Evolutionary conservation across 2,797 vertebrate genomes (phyloP), one percentile per base, ranked within the genome.

Genomic region (Darevskia mixta): DNA sequence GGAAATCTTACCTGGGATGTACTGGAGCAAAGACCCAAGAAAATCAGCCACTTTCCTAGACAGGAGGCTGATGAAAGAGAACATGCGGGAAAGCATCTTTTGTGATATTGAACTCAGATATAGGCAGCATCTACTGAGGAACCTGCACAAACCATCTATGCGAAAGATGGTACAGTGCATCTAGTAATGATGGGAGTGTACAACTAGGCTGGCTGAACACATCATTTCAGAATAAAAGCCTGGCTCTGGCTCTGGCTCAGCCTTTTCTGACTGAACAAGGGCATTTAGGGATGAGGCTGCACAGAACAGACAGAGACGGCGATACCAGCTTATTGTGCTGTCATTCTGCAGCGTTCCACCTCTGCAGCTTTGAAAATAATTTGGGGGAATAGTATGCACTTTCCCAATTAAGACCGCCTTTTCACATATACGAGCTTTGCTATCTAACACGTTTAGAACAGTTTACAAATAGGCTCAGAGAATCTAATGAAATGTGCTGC

Each of bases 191-290:
- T 35, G 90, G 76, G 58, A 13, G 1, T 1, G 41, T 1, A 35
- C 77, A n/a, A 11, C 55, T 49, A 89, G 29, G 87, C 86, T 83
- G 92, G 82, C 73, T 72, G 73, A 69, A 85, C 49, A 49, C 94
- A 72, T 69, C 89, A 0, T 61, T 94, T 95, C 95, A 96, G 88
- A 96, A 95, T 95, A 96, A 93, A 43, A 94, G 92, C 82, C 86
- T 61, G 45, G 15, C 79, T 25, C 86, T 61, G 45, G 15, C 79
- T 25, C 82, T 38, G 8, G 5, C 61, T 64, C 61, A 29, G 5
- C 29, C 29, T 61, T 1, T 15, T 0, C 29, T 38, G 67, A 8
- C n/a, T 45, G 3, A 1, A 43, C 55, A 5, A 27, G 2, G 5
- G 32, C 27, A 29, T 10, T 55, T 17, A 49, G 20, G 82, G 67